Conservation (phyloP, 2,797 vertebrate genomes). For the Helarctos malayanus region DNA sequence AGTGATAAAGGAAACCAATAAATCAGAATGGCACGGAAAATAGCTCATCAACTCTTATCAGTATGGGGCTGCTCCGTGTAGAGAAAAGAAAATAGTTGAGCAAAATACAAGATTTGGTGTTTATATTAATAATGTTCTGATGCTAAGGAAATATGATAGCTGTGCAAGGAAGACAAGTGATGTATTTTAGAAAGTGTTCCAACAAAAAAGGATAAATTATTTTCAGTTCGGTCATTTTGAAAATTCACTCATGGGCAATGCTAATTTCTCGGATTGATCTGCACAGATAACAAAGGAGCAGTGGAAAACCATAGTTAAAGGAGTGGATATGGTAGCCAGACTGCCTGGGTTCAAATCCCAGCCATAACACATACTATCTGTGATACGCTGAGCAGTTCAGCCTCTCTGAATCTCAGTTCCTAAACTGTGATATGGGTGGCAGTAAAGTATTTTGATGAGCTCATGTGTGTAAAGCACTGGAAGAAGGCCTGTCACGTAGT, state of each 20-base stretch:
- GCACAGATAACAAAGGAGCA: neutral
- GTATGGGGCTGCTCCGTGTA: no score
- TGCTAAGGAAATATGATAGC: neutral
- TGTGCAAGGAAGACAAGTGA: neutral
- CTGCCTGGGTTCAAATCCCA: neutral
- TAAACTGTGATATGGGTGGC: neutral
- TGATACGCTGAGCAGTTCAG: neutral
- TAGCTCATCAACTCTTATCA: neutral
- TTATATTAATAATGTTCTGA: neutral
- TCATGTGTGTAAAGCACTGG: neutral
- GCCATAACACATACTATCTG: neutral
- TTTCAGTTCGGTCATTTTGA: constrained; percentile 6
- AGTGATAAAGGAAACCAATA: neutral
- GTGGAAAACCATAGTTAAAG: neutral
- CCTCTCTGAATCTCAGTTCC: neutral
- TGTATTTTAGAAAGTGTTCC: neutral
- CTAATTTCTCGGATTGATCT: neutral
- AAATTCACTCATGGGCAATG: neutral
- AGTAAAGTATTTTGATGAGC: neutral
- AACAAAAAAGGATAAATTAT: neutral
- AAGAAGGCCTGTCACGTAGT: neutral
- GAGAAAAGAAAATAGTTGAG: constrained; percentile 10
- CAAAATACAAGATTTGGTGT: constrained; percentile 23
- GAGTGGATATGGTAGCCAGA: neutral
- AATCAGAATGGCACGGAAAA: constrained; percentile 27